Evolutionary conservation across 2,113 vertebrate genomes (phyloP), one percentile per base, ranked within the genome.

Genomic region (Syngnathoides biaculeatus): DNA sequence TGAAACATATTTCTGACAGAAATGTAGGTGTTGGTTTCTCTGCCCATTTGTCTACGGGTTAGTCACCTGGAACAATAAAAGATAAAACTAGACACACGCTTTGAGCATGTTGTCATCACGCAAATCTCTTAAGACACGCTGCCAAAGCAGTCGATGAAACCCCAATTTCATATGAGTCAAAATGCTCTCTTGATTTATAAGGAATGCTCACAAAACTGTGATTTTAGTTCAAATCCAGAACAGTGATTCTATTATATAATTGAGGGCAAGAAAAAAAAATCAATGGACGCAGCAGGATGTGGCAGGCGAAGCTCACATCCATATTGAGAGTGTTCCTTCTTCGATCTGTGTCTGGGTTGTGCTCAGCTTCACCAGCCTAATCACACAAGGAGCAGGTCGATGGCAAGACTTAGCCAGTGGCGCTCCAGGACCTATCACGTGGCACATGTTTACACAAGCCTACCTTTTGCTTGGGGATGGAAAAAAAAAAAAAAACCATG

Each of bases 221-320:
- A 88, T 90, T 88, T 85, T 83, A 84, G 79, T 79, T 86, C 72
- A 84, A 90, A 87, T 87, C 87, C 84, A 74, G 85, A 90, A 89
- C 86, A 87, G 77, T 84, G 87, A 85, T 83, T 86, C 89, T 87
- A 89, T 92, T 91, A 91, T 91, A 91, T 92, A 92, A 92, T 91
- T 92, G 90, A 92, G 89, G 90, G 76, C 72, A 74, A 15, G 27
- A 39, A 50, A 42, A 73, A 78, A 89, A 89, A 92, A 93, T 93
- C 92, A 87, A 93, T 92, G 80, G 65, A 64, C 67, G 86, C 90
- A 90, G 91, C 90, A 88, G 89, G 85, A 89, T 73, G 79, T 89
- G 87, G 83, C 45, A 69, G 77, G 82, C 82, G 10, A 60, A 66
- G 68, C 70, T 75, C 65, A 24, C 90, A 84, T 90, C 89, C 89